A percentile compares a stretch with the other conserved stretches of the same genome.
Evolutionary conservation across 2,113 vertebrate species (phyloP).

Genomic region (Apeltes quadracus): DNA sequence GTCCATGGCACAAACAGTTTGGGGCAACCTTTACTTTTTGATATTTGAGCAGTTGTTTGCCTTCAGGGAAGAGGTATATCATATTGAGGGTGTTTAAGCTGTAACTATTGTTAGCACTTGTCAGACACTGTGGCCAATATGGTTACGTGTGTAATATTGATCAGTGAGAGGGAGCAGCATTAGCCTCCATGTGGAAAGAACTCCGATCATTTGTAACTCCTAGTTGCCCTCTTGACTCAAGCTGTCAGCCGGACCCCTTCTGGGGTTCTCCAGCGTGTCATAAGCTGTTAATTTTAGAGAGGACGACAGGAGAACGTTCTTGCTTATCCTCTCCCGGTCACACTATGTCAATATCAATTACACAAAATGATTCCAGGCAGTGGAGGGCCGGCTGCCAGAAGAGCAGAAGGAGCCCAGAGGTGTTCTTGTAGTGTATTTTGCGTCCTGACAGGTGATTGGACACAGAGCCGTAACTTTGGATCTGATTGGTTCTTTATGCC

Average conservation of each 20-base stretch:
- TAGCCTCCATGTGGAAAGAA: neutral
- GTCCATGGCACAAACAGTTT: too few species aligned
- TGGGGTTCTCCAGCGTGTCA: slow-evolving; percentile 32
- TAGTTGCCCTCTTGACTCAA: slow-evolving; percentile 5
- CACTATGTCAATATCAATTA: slow-evolving; percentile 77
- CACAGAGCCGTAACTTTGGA: neutral
- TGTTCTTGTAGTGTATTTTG: slow-evolving; percentile 42
- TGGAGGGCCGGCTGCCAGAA: slow-evolving; percentile 48
- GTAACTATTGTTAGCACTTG: neutral
- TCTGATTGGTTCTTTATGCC: slow-evolving; percentile 36
- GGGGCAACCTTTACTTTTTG: neutral
- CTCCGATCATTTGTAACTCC: neutral
- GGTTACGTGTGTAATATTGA: neutral
- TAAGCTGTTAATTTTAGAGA: slow-evolving; percentile 58
- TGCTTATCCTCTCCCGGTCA: slow-evolving; percentile 49
- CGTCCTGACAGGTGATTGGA: slow-evolving; percentile 46
- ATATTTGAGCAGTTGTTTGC: neutral
- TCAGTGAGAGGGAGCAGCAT: neutral
- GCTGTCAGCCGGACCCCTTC: slow-evolving; percentile 26
- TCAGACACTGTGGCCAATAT: neutral
- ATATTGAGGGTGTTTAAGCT: neutral
- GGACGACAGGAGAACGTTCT: slow-evolving; percentile 20
- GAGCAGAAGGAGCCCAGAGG: slow-evolving; percentile 57
- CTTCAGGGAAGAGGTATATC: neutral
- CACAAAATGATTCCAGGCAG: slow-evolving; percentile 43